Conservation (phyloP, 1,140 invertebrate genomes). For the Battus philenor region DNA sequence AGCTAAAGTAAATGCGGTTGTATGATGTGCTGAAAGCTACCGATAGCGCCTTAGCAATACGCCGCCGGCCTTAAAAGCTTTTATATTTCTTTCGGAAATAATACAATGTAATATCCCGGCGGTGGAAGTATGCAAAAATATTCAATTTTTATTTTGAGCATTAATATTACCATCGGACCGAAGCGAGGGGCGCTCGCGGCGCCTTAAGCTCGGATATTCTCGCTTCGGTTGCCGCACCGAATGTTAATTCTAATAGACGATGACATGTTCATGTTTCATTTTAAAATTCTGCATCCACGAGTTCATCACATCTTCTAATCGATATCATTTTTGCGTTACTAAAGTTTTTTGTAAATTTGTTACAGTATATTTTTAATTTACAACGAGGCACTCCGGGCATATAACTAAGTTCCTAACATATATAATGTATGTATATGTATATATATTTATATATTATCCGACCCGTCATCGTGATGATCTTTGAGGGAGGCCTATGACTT, state of each 20-base stretch:
- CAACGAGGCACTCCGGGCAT: too few species aligned
- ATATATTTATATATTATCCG: too few species aligned
- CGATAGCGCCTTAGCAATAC: constrained; percentile 53
- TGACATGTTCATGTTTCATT: constrained; percentile 36
- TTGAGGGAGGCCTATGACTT: too few species aligned
- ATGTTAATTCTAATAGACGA: constrained; percentile 52
- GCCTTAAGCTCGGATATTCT: constrained; percentile 61
- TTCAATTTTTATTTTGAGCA: constrained; percentile 64
- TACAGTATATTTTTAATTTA: too few species aligned
- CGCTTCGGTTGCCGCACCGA: constrained; percentile 38
- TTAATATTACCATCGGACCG: constrained; percentile 54
- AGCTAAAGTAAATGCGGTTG: constrained; percentile 28
- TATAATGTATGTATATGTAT: too few species aligned
- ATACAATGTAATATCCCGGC: constrained; percentile 60
- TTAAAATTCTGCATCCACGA: constrained; percentile 14
- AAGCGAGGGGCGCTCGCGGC: constrained; percentile 39
- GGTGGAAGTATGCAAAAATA: constrained; percentile 65
- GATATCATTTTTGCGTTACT: background rate
- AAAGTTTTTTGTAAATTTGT: too few species aligned
- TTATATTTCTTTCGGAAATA: constrained; percentile 67
- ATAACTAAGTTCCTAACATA: too few species aligned
- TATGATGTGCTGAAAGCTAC: constrained; percentile 34
- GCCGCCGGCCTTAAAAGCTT: constrained; percentile 68
- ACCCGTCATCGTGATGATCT: too few species aligned
- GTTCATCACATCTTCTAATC: constrained; percentile 2